phyloP scores from a whole-genome alignment of 1,140 invertebrate species.

The Penaeus vannamei region DNA sequence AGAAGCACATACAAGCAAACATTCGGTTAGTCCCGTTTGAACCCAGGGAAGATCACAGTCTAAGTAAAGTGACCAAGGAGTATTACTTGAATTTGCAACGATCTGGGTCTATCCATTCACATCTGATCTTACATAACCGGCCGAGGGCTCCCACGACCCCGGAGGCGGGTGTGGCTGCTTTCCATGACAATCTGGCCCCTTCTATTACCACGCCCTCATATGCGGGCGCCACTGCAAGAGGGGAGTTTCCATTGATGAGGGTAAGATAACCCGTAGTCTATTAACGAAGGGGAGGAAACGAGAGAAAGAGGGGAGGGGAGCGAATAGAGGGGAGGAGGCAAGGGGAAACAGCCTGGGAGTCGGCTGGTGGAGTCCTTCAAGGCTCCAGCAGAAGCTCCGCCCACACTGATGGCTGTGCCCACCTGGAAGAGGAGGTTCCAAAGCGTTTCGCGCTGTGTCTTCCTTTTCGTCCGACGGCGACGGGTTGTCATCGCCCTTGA shows the following conservation, averaged over 20 bases:
- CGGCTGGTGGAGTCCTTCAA: conserved; percentile 34
- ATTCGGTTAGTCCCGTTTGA: no score
- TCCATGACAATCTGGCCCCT: conserved; percentile 19
- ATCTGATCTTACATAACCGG: no score
- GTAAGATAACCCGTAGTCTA: conserved; percentile 20
- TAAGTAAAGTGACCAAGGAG: no score
- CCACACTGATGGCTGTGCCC: conserved; percentile 24
- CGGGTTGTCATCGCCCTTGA: no score
- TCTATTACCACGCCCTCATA: no score
- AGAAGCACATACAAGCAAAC: no score
- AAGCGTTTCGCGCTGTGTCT: neutral
- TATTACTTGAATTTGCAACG: no score
- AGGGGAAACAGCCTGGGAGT: conserved; percentile 34
- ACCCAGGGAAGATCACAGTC: no score
- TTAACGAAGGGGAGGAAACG: conserved; percentile 26
- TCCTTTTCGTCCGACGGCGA: no score
- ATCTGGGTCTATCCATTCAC: no score
- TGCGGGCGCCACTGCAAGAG: no score
- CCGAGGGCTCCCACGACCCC: no score
- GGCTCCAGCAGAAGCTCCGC: conserved; percentile 39
- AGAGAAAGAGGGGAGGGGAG: conserved; percentile 5
- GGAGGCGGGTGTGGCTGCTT: neutral
- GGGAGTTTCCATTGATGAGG: conserved; percentile 18
- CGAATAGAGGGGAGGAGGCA: conserved; percentile 1
- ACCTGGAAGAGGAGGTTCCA: neutral